Base-by-base conservation (phyloP, 2,113 vertebrate genomes). In the Excalfactoria chinensis region DNA sequence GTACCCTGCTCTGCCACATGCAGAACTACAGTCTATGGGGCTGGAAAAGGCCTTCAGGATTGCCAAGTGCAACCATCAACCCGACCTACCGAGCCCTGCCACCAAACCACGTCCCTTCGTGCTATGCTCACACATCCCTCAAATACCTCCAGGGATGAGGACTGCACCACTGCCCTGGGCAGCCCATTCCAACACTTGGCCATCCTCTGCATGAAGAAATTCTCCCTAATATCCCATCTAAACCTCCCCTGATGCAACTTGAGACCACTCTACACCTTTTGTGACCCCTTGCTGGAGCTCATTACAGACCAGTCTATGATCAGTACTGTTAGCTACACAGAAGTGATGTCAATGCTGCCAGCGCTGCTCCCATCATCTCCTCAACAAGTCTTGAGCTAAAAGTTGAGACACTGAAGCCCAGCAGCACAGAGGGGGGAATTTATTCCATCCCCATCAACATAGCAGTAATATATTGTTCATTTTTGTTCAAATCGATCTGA, bases 391-490 rank as follows among this genome's bases (percentile, higher is more conserved):
- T 49, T 3, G 6, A 17, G 5, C 73, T 4, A 26, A n/a, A 46
- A 49, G 15, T 37, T 44, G n/a, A 30, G 43, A 22, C 76, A 15
- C 32, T 14, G 32, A 60, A 53, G 43, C 19, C 70, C 66, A 15
- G 34, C 2, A 19, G 88, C 68, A 34, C 44, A 7, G 58, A 67
- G 62, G 32, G 73, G 63, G 37, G 22, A 80, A 46, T 3, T 73
- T 30, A 4, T 59, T 59, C 56, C 64, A 46, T 53, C 72, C 34
- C 7, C 9, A 0, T 53, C 2, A 21, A 87, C 76, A 87, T 84
- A 90, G 78, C 53, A 87, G 59, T 46, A 86, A 90, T 70, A 92
- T 30, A 89, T 83, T 79, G 92, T 60, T 82, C 86, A 87, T 92
- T 87, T 90, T 60, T 76, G 63, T 46, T 73, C 41, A 78, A 55